Percentiles rank a stretch among this genome's conserved stretches.
These are phyloP conservation scores for Phrynocephalus versicolor DNA, from an alignment of 2,113 vertebrate species.

Conservation along the genomic window DNA sequence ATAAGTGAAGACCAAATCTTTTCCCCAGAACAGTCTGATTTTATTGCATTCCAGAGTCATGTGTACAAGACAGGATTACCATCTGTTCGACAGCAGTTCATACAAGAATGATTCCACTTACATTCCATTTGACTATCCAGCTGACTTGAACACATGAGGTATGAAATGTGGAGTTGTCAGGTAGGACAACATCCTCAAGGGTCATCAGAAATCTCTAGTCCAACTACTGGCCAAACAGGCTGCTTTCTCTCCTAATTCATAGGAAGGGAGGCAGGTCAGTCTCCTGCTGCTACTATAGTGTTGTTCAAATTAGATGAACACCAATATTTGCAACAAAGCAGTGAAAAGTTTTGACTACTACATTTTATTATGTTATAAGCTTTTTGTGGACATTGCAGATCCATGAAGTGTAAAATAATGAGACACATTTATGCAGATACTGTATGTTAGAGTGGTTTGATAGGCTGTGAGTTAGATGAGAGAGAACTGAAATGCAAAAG, in stretches of 20 bases:
- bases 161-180: slow-evolving; percentile 44
- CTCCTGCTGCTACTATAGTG: neutral
- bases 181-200: neutral
- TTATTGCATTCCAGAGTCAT: slow-evolving; percentile 71
- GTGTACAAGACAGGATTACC: slow-evolving; percentile 60
- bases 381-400: neutral
- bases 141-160: slow-evolving; percentile 48
- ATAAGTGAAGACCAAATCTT: slow-evolving; percentile 58
- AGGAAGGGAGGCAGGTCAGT: neutral
- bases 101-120: slow-evolving; percentile 36
- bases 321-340: neutral
- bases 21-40: slow-evolving; percentile 68
- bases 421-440: no score
- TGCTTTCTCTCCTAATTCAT: neutral
- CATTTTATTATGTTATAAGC: neutral
- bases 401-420: neutral
- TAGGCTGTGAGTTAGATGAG: no score
- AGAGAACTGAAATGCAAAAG: no score
- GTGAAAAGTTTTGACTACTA: neutral
- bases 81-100: slow-evolving; percentile 62
- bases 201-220: neutral
- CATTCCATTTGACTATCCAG: slow-evolving; percentile 22
- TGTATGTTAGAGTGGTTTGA: no score
- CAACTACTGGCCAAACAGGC: neutral
- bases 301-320: neutral